phyloP scores from a whole-genome alignment of 2,888 invertebrate genomes.

The Tipula unca region DNA sequence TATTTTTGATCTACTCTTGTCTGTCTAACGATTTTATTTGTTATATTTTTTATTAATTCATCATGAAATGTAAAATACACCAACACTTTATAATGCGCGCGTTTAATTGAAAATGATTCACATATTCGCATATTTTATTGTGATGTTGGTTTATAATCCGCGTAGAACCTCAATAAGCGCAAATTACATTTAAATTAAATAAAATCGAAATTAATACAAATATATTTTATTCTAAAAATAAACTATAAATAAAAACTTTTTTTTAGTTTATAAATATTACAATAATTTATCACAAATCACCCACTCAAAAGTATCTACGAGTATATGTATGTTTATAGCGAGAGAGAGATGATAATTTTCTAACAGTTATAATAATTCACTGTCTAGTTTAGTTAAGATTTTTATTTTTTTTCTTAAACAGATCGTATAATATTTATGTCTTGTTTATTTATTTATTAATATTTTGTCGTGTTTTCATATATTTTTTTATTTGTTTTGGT shows the following conservation, averaged over 20 bases:
- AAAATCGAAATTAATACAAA: neutral
- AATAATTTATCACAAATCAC: neutral
- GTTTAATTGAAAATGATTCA: neutral
- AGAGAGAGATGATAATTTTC: neutral
- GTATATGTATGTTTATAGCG: too few relatives aligned
- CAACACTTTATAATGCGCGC: neutral
- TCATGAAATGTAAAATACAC: neutral
- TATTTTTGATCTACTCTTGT: too few relatives aligned
- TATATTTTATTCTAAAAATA: neutral
- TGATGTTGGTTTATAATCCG: neutral
- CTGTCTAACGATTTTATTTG: too few relatives aligned
- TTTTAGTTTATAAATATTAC: neutral
- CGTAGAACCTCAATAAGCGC: neutral
- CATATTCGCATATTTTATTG: neutral
- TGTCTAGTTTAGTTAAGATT: neutral
- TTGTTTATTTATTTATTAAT: neutral
- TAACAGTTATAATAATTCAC: neutral
- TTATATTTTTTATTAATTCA: neutral
- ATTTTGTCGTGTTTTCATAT: neutral
- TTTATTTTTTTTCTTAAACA: neutral
- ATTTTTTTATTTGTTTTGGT: neutral
- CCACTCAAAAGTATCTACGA: too few relatives aligned
- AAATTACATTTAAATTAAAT: slow-evolving; percentile 8
- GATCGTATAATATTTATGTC: neutral
- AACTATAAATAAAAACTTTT: neutral